Percentiles rank a stretch among this genome's conserved stretches.
Evolutionary conservation across 1,140 invertebrate genomes (phyloP).

Genomic region (Drosophila bipectinata): DNA sequence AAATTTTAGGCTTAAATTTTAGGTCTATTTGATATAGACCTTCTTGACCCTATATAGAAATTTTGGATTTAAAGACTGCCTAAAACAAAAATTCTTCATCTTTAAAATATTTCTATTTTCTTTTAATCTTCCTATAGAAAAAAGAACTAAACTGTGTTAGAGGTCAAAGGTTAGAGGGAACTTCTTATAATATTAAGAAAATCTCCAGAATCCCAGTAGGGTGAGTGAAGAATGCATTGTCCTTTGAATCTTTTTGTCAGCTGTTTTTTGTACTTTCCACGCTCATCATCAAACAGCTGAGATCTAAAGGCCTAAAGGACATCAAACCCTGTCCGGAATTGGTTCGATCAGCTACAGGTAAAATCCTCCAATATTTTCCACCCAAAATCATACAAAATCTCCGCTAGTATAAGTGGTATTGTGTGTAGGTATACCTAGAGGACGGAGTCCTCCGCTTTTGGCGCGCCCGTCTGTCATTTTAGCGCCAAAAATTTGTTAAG

Average conservation of each 20-base stretch:
- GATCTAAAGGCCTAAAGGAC: conserved; percentile 25
- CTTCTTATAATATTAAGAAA: neutral
- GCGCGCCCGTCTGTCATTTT: conserved; percentile 62
- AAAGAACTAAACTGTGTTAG: neutral
- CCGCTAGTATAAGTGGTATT: neutral
- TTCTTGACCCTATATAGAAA: too few species aligned
- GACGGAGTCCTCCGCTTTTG: conserved; percentile 49
- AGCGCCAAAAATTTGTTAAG: conserved; percentile 71
- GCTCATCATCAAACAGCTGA: conserved; percentile 35
- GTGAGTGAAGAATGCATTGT: conserved; percentile 11
- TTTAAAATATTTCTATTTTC: neutral
- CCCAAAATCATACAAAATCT: conserved; percentile 28
- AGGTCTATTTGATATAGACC: too few species aligned
- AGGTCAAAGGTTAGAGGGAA: conserved; percentile 10
- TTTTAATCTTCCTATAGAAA: neutral
- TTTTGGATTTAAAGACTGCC: too few species aligned
- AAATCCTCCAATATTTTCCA: conserved; percentile 20
- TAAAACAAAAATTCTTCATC: too few species aligned
- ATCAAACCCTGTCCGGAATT: conserved; percentile 34
- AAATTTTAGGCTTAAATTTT: too few species aligned
- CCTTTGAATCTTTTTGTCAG: neutral
- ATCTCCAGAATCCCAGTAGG: conserved; percentile 1
- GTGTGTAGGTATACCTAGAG: conserved; percentile 8
- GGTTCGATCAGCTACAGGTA: conserved; percentile 43
- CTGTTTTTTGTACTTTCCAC: conserved; percentile 13